Base-by-base conservation (phyloP, 2,888 invertebrate genomes). In the Napeogenes sylphis region DNA sequence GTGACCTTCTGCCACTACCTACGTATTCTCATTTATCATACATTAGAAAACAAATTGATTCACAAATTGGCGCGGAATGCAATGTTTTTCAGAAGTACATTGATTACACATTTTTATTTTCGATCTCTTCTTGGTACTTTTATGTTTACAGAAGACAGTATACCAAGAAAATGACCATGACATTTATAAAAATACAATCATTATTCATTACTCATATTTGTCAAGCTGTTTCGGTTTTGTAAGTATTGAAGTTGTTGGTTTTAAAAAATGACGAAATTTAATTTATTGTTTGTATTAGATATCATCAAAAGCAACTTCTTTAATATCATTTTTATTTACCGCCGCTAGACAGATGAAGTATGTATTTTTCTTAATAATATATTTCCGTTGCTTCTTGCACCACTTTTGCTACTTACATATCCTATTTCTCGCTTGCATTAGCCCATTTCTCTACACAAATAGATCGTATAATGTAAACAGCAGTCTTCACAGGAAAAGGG, bases 381-480 rank as follows among this genome's bases (percentile, higher is more conserved):
- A 38, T 38, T 38, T 38, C 21, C 21, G 21, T 21, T 21, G 21
- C 21, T 21, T 21, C 21, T 21, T 21, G 21, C 21, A 21, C 21
- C 21, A 21, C 1, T 21, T 21, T 21, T 21, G 21, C 21, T 21
- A 21, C 21, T 21, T 21, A 21, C 21, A 21, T 21, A 21, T 21
- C 21, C 21, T 21, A 21, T 21, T 21, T 21, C 21, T 21, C 21
- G 21, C 21, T 21, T 21, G 21, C 21, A 21, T 21, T 21, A 21
- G 21, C 21, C 12, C 30, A 51, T 51, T 14, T 47, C 21, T 54
- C n/a, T 45, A 56, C 56, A 38, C 45, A 57, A 59, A 59, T 59
- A 57, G 55, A 59, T 59, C 61, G 58, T 62, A 67, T 68, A 73
- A 70, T 66, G 71, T 73, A 76, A 74, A 75, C 71, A 73, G 59